Conservation (phyloP, 2,797 vertebrate species). For the Manis crassicaudata region DNA sequence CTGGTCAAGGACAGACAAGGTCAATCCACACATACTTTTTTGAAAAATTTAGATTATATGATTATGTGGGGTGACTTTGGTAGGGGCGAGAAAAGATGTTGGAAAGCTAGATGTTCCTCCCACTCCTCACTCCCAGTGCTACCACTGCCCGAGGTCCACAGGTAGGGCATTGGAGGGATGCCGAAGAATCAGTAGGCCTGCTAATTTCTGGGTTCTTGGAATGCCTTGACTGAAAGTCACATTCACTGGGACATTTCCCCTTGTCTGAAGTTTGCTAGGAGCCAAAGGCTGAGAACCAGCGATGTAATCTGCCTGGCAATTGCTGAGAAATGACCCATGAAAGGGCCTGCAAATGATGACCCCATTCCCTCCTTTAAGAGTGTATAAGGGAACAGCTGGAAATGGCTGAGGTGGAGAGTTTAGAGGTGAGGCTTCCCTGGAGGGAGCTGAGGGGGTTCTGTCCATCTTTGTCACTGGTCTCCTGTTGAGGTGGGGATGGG, state of each 20-base stretch:
- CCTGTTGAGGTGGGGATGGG: neutral
- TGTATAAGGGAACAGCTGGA: neutral
- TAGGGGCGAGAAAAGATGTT: neutral
- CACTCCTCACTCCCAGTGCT: too few species aligned
- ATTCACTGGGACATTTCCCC: neutral
- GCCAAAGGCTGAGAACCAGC: neutral
- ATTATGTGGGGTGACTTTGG: neutral
- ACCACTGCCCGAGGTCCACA: neutral
- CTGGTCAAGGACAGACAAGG: neutral
- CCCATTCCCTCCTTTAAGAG: neutral
- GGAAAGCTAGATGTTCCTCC: neutral
- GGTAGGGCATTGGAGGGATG: neutral
- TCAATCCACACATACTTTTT: neutral
- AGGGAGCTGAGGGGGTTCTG: neutral
- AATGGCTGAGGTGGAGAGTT: neutral
- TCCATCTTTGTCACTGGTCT: neutral
- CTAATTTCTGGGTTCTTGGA: neutral
- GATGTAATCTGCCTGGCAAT: neutral
- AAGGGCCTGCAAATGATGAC: neutral
- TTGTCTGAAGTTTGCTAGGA: neutral
- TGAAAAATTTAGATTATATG: too few species aligned
- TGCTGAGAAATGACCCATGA: neutral
- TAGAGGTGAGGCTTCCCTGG: neutral
- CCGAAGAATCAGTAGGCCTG: neutral
- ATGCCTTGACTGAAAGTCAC: neutral